phyloP scores from a whole-genome alignment of 2,888 invertebrate species.

The Ariolimax columbianus region DNA sequence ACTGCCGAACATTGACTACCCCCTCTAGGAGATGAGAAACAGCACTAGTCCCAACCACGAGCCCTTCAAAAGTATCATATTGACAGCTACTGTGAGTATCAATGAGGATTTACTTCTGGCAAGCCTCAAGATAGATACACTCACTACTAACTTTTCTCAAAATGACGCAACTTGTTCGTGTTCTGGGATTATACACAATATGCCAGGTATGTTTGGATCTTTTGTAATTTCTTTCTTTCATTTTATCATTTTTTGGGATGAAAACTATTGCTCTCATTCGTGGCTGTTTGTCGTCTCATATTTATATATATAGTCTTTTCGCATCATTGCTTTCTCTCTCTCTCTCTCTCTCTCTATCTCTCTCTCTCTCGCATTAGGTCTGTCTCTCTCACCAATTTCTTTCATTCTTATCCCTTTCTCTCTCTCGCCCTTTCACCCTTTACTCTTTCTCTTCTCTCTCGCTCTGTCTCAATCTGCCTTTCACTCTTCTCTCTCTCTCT shows the following conservation, averaged over 20 bases:
- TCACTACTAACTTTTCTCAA: not conserved
- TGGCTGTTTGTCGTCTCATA: not conserved
- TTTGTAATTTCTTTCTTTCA: not conserved
- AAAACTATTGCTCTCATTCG: not conserved
- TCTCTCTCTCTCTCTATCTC: not conserved
- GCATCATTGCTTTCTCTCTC: not conserved
- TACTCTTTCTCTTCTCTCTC: not conserved
- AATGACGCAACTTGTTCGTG: not conserved
- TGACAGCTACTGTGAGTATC: not conserved
- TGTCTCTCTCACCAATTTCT: not conserved
- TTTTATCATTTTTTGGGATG: not conserved
- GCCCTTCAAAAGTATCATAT: not conserved
- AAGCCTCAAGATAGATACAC: not conserved
- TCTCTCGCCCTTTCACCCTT: not conserved
- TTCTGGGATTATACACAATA: not conserved
- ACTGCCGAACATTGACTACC: constrained; percentile 3
- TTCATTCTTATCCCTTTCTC: not conserved
- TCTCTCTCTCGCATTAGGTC: not conserved
- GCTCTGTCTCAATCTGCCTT: not conserved
- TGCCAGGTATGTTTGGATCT: not conserved
- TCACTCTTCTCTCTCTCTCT: not conserved
- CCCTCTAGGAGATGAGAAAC: not conserved
- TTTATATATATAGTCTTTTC: not conserved
- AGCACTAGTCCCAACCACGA: not conserved
- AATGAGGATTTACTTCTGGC: not conserved